Percentiles rank a stretch among this genome's conserved stretches.
phyloP scores from a whole-genome alignment of 2,888 invertebrate genomes.

The Drosophila algonquin region DNA sequence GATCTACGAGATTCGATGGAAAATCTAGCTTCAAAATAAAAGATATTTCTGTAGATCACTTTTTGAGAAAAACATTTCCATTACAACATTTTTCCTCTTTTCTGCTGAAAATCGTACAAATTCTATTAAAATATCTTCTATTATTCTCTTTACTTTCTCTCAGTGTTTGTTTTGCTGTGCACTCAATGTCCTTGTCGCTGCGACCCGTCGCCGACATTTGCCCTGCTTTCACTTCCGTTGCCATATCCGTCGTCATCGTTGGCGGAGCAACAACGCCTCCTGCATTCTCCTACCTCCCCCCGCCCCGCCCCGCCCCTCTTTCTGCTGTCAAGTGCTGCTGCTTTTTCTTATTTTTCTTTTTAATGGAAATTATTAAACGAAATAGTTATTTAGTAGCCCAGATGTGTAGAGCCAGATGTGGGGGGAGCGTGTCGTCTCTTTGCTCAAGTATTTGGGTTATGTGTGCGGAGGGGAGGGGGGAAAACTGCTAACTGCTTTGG shows the following conservation, averaged over 20 bases:
- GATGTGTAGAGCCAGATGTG: neutral
- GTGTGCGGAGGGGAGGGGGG: neutral
- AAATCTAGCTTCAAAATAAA: too few species aligned
- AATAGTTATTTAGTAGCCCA: constrained; percentile 47
- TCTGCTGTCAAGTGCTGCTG: constrained; percentile 46
- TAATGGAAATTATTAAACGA: constrained; percentile 55
- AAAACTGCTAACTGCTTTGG: constrained; percentile 7
- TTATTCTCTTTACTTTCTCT: neutral
- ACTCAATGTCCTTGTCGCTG: constrained; percentile 54
- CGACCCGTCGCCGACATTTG: constrained; percentile 49
- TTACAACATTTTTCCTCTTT: too few species aligned
- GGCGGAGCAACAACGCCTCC: neutral
- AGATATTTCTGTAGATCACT: too few species aligned
- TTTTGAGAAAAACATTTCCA: too few species aligned
- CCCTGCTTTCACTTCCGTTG: constrained; percentile 67
- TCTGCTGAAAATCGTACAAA: too few species aligned
- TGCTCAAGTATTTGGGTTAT: constrained; percentile 23
- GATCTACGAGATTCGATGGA: too few species aligned
- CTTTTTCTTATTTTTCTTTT: constrained; percentile 25
- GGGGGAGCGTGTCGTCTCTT: constrained; percentile 13
- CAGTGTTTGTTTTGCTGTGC: constrained; percentile 17
- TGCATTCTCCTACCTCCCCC: neutral
- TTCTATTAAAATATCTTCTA: too few species aligned
- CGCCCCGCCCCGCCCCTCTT: neutral
- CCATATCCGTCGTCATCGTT: constrained; percentile 48